These are phyloP conservation scores for Procambarus virginalis DNA, from an alignment of 1,140 invertebrate species.

Conservation along the genomic window DNA sequence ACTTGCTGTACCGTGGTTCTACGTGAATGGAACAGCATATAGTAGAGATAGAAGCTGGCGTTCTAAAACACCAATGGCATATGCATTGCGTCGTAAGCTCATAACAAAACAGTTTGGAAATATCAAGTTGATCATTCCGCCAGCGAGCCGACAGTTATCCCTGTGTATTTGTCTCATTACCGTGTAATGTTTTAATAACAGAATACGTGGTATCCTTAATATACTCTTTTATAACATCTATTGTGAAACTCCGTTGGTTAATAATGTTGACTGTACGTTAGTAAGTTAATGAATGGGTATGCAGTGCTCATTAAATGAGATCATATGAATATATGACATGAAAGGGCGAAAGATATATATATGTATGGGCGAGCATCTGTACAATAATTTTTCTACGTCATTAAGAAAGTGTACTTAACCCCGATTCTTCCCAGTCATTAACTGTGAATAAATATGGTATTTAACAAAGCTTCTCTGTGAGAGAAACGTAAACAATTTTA, in stretches of 20 bases:
- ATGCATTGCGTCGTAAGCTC: neutral
- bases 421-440: neutral
- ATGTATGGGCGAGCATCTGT: neutral
- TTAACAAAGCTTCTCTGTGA: neutral
- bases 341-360: neutral
- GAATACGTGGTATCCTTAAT: neutral
- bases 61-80: neutral
- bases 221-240: neutral
- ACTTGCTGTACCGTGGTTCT: neutral
- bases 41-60: no score
- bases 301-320: neutral
- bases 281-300: neutral
- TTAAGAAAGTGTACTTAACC: conserved; percentile 15
- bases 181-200: neutral
- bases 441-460: neutral
- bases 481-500: neutral
- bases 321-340: neutral
- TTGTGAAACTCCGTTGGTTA: neutral
- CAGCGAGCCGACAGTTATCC: neutral
- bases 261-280: neutral
- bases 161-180: neutral
- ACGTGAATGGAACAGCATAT: neutral
- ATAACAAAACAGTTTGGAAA: neutral
- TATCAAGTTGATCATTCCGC: neutral
- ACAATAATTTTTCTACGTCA: conserved; percentile 1